Evolutionary conservation across 1,140 invertebrate species (phyloP), one percentile per base, ranked within the genome.

Genomic region (Danaus melanippus): DNA sequence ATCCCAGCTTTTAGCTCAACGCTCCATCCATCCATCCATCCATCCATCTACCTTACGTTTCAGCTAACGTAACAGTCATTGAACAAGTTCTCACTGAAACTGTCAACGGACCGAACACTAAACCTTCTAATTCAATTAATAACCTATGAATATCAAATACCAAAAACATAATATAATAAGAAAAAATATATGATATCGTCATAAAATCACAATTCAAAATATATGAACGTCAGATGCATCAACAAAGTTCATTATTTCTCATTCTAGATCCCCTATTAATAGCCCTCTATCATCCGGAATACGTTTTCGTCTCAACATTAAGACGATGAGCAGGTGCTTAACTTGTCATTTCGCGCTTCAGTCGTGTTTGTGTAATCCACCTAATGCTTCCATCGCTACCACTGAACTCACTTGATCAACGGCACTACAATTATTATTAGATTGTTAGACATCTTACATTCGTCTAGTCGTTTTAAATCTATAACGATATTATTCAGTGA

Each of bases 281-380:
- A 69, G 58, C 63, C 46, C 59, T 75, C 64, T 66, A 74, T 74
- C 70, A 61, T 61, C 43, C 56, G 46, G 55, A 64, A 66, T 52
- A 59, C 53, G 53, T 63, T 59, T 63, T 59, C 61, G 61, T 56
- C 58, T 46, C 58, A 54, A 67, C 67, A 68, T 69, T 74, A 75
- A 74, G 72, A 71, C 62, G 70, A 74, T 68, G 70, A 76, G 71
- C 68, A 69, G 66, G 65, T 79, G 71, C 76, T 81, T 74, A 79
- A 75, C 67, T 82, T 77, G 76, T 82, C 74, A 76, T 77, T 76
- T 76, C 64, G 69, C 71, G 68, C 71, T 68, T 62, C 64, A 56
- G 63, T 50, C 66, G 64, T 62, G 58, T 62, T 64, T 63, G 54
- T 71, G 64, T 81, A 77, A 79, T 79, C 76, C 74, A 64, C 64